Conservation (phyloP, 2,797 vertebrate genomes). For the Fundulus diaphanus region DNA sequence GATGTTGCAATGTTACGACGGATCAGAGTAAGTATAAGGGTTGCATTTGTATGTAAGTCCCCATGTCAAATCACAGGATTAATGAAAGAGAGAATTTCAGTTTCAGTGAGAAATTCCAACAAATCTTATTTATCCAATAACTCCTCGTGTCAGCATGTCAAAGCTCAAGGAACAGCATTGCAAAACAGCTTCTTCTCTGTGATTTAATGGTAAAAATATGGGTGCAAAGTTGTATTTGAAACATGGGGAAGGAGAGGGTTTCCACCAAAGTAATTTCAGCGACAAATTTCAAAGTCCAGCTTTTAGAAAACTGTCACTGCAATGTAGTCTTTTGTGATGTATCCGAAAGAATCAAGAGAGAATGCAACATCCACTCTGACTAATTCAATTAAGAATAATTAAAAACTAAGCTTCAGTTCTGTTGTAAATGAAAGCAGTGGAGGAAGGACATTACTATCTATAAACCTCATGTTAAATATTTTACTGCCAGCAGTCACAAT, state of each 20-base stretch:
- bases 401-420: not conserved
- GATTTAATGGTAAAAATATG: slow-evolving; percentile 73
- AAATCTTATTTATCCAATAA: slow-evolving; percentile 75
- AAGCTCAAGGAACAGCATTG: slow-evolving; percentile 55
- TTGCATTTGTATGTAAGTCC: slow-evolving; percentile 53
- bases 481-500: not conserved
- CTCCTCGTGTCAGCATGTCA: slow-evolving; percentile 69
- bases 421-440: not conserved
- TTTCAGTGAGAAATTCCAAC: slow-evolving; percentile 59
- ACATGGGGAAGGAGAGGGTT: slow-evolving; percentile 22
- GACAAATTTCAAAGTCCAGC: not conserved
- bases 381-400: not conserved
- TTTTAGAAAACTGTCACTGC: not conserved
- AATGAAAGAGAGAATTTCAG: slow-evolving; percentile 38
- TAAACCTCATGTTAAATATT: not conserved
- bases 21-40: slow-evolving; percentile 15
- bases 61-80: slow-evolving; percentile 52
- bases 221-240: slow-evolving; percentile 78
- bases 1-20: not conserved
- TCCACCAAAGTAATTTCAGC: not conserved
- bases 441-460: not conserved
- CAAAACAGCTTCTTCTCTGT: slow-evolving; percentile 54
- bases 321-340: not conserved
- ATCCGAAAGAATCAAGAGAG: not conserved
- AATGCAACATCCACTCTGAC: not conserved